Percentiles rank a stretch among this genome's conserved stretches.
Conservation (phyloP, 2,888 invertebrate genomes). For the Vesta saturnalis region DNA sequence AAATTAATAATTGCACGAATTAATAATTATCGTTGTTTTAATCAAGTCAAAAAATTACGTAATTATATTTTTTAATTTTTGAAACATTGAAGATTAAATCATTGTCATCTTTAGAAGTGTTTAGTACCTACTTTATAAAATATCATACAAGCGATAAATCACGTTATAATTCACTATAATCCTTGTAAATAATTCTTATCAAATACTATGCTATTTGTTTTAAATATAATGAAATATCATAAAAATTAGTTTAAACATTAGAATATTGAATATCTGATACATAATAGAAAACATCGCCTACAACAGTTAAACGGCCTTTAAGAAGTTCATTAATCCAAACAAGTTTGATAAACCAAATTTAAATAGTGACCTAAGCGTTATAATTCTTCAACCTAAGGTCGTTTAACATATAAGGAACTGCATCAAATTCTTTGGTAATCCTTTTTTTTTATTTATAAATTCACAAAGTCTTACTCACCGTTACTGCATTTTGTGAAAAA, state of each 20-base stretch:
- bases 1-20: too few species aligned
- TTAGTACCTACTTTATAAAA: too few species aligned
- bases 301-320: slow-evolving; percentile 21
- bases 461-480: slow-evolving; percentile 12
- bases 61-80: too few species aligned
- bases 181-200: too few species aligned
- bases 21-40: too few species aligned
- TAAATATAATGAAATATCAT: neutral
- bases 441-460: neutral
- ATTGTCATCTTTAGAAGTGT: too few species aligned
- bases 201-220: too few species aligned
- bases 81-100: too few species aligned
- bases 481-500: slow-evolving; percentile 7
- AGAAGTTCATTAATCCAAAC: slow-evolving; percentile 22
- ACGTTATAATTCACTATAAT: too few species aligned
- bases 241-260: slow-evolving; percentile 1
- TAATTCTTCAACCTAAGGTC: neutral
- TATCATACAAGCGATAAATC: too few species aligned
- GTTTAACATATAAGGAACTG: neutral
- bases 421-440: neutral
- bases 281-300: slow-evolving; percentile 3
- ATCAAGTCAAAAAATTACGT: too few species aligned
- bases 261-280: neutral
- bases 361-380: slow-evolving; percentile 10
- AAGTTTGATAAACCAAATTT: slow-evolving; percentile 14